Evolutionary conservation across 1,140 invertebrate species (phyloP).

Genomic region (Neoseiulus cucumeris): DNA sequence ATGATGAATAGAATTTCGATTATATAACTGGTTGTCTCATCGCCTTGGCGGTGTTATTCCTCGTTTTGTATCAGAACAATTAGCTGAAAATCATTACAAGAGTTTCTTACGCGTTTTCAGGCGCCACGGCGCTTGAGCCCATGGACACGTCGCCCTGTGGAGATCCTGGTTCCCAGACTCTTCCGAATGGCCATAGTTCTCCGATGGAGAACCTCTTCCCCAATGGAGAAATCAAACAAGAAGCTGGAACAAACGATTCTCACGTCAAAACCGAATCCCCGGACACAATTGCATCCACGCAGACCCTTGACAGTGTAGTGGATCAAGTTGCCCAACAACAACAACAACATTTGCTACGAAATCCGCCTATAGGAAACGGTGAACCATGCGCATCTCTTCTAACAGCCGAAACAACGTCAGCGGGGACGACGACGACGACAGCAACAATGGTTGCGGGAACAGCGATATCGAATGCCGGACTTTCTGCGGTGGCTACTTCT

Average conservation of each 20-base stretch:
- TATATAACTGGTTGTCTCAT: no score
- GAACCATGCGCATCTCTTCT: not conserved
- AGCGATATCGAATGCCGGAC: not conserved
- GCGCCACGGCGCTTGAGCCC: no score
- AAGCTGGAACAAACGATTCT: not conserved
- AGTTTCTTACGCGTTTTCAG: no score
- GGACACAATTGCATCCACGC: not conserved
- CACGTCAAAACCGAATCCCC: constrained; percentile 4
- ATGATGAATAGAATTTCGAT: no score
- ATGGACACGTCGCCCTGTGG: no score
- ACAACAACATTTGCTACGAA: not conserved
- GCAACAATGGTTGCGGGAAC: not conserved
- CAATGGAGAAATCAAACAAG: constrained; percentile 2
- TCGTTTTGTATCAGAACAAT: no score
- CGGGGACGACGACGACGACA: not conserved
- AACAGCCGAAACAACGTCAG: not conserved
- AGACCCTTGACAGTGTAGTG: not conserved
- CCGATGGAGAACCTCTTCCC: no score
- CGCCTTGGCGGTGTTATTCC: no score
- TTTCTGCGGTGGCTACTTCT: not conserved
- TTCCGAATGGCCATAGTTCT: no score
- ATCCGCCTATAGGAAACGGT: not conserved
- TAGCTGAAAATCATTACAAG: no score
- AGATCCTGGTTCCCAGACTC: no score
- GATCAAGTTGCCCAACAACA: not conserved